These are phyloP conservation scores for Noctua fimbriata DNA, from an alignment of 2,888 invertebrate genomes.

Conservation along the genomic window DNA sequence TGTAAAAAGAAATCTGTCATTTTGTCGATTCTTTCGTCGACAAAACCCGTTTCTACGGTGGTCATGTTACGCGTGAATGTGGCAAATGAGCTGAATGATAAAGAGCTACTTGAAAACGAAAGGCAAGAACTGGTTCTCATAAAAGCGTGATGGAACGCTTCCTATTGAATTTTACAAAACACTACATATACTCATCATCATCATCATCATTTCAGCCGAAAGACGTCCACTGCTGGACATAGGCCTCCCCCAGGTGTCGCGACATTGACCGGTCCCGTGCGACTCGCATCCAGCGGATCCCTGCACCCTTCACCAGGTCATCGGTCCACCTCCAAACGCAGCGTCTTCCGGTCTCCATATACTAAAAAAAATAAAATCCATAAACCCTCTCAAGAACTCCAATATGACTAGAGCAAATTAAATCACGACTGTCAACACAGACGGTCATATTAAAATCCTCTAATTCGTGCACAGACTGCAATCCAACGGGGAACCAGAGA, in stretches of 20 bases:
- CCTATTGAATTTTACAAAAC: background rate
- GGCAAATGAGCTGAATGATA: background rate
- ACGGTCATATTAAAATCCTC: slow-evolving; percentile 46
- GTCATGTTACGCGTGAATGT: background rate
- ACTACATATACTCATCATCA: background rate
- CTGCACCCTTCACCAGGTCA: too few species aligned
- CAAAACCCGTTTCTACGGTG: too few species aligned
- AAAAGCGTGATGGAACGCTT: background rate
- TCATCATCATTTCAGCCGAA: too few species aligned
- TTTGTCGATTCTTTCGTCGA: too few species aligned
- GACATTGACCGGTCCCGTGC: too few species aligned
- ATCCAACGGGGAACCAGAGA: slow-evolving; percentile 40
- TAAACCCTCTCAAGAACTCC: background rate
- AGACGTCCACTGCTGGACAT: too few species aligned
- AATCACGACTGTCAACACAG: slow-evolving; percentile 33
- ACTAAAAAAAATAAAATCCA: background rate
- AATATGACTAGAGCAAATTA: slow-evolving; percentile 7
- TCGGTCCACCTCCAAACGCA: too few species aligned
- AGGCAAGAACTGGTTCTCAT: background rate
- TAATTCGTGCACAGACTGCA: slow-evolving; percentile 52
- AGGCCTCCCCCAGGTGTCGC: too few species aligned
- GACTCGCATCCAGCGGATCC: too few species aligned
- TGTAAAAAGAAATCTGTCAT: too few species aligned
- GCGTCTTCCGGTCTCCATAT: too few species aligned
- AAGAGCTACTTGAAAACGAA: background rate